Percentiles rank a stretch among this genome's conserved stretches.
Conservation (phyloP, 1,140 invertebrate genomes). For the Brachionus angularis region DNA sequence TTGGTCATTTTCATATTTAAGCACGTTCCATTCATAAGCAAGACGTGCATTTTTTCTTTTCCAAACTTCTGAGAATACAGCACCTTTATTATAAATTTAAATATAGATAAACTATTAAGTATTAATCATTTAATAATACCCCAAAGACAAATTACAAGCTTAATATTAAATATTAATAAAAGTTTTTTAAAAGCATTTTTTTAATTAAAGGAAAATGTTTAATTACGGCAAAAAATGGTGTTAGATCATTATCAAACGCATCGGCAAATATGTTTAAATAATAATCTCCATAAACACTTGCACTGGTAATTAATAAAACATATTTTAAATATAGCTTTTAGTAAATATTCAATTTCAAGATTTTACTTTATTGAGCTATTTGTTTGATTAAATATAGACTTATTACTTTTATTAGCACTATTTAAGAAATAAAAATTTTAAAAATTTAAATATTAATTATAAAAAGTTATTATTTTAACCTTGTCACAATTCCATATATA, state of each 20-base stretch:
- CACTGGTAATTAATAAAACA: no score
- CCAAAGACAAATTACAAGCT: constrained; percentile 57
- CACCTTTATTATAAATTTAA: constrained; percentile 50
- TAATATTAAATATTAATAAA: constrained; percentile 4
- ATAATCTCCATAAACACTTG: constrained; percentile 44
- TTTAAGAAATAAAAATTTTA: no score
- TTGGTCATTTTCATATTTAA: constrained; percentile 57
- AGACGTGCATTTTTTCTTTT: constrained; percentile 54
- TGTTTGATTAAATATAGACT: constrained; percentile 2
- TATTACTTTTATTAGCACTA: constrained; percentile 37
- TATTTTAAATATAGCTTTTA: no score
- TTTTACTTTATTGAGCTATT: constrained; percentile 27
- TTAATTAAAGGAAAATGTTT: neutral
- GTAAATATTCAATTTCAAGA: neutral
- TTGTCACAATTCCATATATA: constrained; percentile 43
- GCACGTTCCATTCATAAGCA: constrained; percentile 59
- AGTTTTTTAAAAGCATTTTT: neutral
- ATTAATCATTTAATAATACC: constrained; percentile 49
- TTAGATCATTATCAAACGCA: constrained; percentile 55
- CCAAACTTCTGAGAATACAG: constrained; percentile 59
- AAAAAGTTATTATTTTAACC: no score
- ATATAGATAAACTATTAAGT: neutral
- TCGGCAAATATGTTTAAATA: constrained; percentile 46
- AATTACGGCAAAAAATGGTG: constrained; percentile 54
- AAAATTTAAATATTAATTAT: no score